These are phyloP conservation scores for Geodia barretti DNA, from an alignment of 37 sponge, comb jelly and placozoan species.

Conservation along the genomic window DNA sequence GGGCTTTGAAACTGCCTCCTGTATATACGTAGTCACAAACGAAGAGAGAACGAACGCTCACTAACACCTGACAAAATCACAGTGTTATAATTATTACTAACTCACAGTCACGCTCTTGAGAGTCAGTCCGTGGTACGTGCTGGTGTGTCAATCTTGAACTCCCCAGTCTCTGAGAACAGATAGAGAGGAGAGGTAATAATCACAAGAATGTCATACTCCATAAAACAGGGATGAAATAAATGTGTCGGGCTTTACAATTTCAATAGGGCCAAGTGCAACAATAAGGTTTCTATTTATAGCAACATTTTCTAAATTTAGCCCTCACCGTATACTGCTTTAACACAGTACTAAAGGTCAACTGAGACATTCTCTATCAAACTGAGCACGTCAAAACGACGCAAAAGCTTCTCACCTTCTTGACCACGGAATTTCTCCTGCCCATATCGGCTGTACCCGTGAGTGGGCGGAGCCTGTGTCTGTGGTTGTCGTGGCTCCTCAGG, in stretches of 20 bases:
- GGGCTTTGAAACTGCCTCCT: constrained; percentile 13
- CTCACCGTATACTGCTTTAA: too few relatives aligned
- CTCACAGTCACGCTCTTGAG: constrained; percentile 72
- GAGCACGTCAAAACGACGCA: neutral
- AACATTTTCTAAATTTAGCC: too few relatives aligned
- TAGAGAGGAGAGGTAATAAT: neutral
- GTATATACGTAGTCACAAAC: too few relatives aligned
- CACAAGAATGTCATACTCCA: too few relatives aligned
- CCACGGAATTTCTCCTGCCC: constrained; percentile 90
- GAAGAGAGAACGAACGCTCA: neutral
- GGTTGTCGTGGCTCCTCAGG: constrained; percentile 11
- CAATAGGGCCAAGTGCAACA: too few relatives aligned
- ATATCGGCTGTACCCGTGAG: constrained; percentile 83
- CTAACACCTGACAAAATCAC: constrained; percentile 7
- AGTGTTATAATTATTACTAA: neutral
- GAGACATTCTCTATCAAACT: neutral
- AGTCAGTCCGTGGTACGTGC: constrained; percentile 78
- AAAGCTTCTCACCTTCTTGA: constrained; percentile 52
- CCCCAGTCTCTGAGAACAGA: constrained; percentile 72
- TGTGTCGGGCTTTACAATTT: too few relatives aligned
- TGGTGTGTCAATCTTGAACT: constrained; percentile 87
- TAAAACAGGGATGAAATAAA: too few relatives aligned
- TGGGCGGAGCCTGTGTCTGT: constrained; percentile 22
- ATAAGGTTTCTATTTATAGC: too few relatives aligned
- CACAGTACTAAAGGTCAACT: too few relatives aligned